A percentile compares a stretch with the other conserved stretches of the same genome.
phyloP scores from a whole-genome alignment of 2,113 vertebrate species.

The Odobenus rosmarus region DNA sequence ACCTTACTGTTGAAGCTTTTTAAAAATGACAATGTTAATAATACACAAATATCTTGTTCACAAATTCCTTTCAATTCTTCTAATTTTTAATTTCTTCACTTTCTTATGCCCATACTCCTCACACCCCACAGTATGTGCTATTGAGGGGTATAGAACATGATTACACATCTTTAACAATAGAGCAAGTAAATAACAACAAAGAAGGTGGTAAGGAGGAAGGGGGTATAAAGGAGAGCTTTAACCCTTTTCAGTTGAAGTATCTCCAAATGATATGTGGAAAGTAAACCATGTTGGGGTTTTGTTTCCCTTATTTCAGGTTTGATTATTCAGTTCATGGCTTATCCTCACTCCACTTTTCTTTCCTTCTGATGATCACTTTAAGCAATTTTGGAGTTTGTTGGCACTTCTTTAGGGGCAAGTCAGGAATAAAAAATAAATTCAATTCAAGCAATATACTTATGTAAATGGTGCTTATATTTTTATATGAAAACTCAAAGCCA shows the following conservation, averaged over 20 bases:
- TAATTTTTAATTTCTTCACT: background rate
- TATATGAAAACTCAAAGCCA: conserved; percentile 70
- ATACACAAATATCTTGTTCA: background rate
- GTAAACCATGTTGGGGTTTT: background rate
- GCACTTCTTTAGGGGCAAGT: conserved; percentile 41
- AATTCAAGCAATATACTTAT: conserved; percentile 69
- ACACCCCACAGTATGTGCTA: rapidly evolving
- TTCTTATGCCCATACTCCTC: background rate
- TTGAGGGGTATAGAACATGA: background rate
- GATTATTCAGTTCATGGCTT: background rate
- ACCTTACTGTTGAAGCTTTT: background rate
- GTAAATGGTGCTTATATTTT: conserved; percentile 79
- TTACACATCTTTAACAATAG: background rate
- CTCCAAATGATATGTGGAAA: background rate
- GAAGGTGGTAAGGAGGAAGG: background rate
- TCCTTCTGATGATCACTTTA: conserved; percentile 18
- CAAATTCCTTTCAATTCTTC: background rate
- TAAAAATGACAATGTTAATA: background rate
- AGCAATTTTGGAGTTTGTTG: conserved; percentile 52
- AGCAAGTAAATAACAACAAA: background rate
- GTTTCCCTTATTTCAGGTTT: background rate
- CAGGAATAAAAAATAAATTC: conserved; percentile 66
- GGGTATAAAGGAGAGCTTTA: background rate
- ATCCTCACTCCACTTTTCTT: background rate
- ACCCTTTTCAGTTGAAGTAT: background rate